Conservation (phyloP, 2,113 vertebrate genomes). For the Ellobius talpinus region DNA sequence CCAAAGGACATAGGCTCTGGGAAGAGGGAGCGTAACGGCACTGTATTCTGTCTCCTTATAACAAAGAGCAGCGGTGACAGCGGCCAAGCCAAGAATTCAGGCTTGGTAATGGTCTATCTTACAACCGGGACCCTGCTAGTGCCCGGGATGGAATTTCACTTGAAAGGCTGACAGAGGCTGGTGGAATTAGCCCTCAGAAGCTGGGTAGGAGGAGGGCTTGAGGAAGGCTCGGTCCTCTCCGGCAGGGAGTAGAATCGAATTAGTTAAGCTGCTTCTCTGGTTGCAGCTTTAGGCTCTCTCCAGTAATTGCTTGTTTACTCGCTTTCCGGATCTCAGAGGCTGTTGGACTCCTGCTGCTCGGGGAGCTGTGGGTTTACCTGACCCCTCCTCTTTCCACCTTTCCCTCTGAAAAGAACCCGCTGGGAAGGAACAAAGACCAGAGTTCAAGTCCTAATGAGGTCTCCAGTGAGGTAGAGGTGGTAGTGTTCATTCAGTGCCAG, state of each 20-base stretch:
- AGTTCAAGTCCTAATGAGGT: slow-evolving; percentile 83
- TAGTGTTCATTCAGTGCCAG: slow-evolving; percentile 41
- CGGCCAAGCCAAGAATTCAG: slow-evolving; percentile 26
- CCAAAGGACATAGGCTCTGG: background rate
- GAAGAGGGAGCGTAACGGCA: background rate
- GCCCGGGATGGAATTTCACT: slow-evolving; percentile 31
- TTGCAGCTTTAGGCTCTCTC: slow-evolving; percentile 25
- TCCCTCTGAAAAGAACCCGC: slow-evolving; percentile 50
- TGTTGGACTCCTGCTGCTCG: slow-evolving; percentile 67
- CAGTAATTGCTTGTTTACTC: slow-evolving; percentile 78
- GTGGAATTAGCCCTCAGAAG: background rate
- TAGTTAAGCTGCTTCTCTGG: slow-evolving; percentile 37
- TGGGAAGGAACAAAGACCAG: slow-evolving; percentile 75
- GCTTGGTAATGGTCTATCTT: background rate
- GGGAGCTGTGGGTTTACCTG: slow-evolving; percentile 48
- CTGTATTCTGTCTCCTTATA: background rate
- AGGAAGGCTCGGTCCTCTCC: slow-evolving; percentile 42
- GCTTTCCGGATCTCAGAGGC: slow-evolving; percentile 56
- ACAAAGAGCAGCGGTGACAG: slow-evolving; percentile 1
- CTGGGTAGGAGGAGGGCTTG: background rate
- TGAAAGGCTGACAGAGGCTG: background rate
- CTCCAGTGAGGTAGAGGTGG: slow-evolving; percentile 75
- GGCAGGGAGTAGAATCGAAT: slow-evolving; percentile 57
- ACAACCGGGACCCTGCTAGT: accelerated
- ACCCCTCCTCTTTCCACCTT: slow-evolving; percentile 42